Evolutionary conservation across 1,140 invertebrate species (phyloP).

Genomic region (Acromyrmex echinatior): DNA sequence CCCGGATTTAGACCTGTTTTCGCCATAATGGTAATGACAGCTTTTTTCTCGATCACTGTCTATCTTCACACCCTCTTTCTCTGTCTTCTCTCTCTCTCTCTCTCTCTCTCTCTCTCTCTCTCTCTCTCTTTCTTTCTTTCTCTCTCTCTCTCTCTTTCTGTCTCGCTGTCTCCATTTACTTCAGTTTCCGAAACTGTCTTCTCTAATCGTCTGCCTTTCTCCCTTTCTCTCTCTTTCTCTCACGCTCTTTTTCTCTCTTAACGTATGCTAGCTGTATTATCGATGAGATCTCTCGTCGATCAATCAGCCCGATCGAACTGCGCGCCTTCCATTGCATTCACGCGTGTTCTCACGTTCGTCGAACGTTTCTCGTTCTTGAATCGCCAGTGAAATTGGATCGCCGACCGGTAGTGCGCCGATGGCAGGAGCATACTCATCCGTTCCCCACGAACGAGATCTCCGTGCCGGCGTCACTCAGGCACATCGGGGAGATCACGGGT

Average conservation of each 20-base stretch:
- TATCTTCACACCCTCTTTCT: slow-evolving; percentile 25
- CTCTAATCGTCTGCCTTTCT: slow-evolving; percentile 34
- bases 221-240: slow-evolving; percentile 34
- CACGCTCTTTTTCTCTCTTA: slow-evolving; percentile 49
- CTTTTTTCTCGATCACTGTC: slow-evolving; percentile 66
- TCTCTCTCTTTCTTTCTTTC: background rate
- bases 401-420: slow-evolving; percentile 5
- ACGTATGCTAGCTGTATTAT: slow-evolving; percentile 63
- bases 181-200: slow-evolving; percentile 24
- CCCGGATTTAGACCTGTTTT: slow-evolving; percentile 78
- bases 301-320: slow-evolving; percentile 32
- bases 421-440: slow-evolving; percentile 28
- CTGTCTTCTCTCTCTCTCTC: background rate
- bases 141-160: slow-evolving; percentile 11
- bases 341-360: slow-evolving; percentile 22
- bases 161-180: slow-evolving; percentile 4
- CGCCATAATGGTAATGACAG: slow-evolving; percentile 74
- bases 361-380: slow-evolving; percentile 40
- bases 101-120: background rate
- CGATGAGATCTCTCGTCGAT: slow-evolving; percentile 57
- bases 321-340: slow-evolving; percentile 48
- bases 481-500: background rate
- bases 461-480: slow-evolving; percentile 12
- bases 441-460: slow-evolving; percentile 1
- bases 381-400: slow-evolving; percentile 8